These are phyloP conservation scores for Subacronicta megacephala DNA, from an alignment of 2,888 invertebrate genomes.

Conservation along the genomic window DNA sequence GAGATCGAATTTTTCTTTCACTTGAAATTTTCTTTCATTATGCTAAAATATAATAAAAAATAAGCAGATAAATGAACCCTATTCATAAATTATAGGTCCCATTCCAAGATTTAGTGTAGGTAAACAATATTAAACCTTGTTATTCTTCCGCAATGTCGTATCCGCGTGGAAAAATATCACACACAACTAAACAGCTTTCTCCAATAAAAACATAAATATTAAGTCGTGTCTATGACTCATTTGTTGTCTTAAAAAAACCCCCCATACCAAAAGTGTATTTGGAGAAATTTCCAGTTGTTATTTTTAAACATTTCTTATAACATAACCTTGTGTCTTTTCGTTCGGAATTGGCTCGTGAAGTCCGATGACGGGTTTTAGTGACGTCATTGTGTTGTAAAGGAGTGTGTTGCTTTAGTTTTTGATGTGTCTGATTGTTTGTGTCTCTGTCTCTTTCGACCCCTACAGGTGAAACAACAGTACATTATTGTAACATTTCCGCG, in stretches of 20 bases:
- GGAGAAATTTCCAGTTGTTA: constrained; percentile 29
- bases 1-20: too few relatives aligned
- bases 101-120: not conserved
- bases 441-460: too few relatives aligned
- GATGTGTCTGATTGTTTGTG: too few relatives aligned
- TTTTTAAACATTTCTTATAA: constrained; percentile 19
- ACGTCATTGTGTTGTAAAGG: too few relatives aligned
- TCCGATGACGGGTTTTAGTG: constrained; percentile 10
- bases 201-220: constrained; percentile 4
- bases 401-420: too few relatives aligned
- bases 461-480: too few relatives aligned
- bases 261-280: constrained; percentile 5
- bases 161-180: constrained; percentile 12
- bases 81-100: too few relatives aligned
- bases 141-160: not conserved
- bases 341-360: constrained; percentile 2
- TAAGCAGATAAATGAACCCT: too few relatives aligned
- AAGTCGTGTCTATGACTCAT: constrained; percentile 23
- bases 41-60: too few relatives aligned
- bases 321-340: constrained; percentile 8
- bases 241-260: constrained; percentile 18
- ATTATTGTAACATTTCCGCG: too few relatives aligned
- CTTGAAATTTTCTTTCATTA: too few relatives aligned
- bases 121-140: not conserved
- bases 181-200: constrained; percentile 26